Evolutionary conservation across 1,140 invertebrate genomes (phyloP).

Genomic region (Aphis craccivora): DNA sequence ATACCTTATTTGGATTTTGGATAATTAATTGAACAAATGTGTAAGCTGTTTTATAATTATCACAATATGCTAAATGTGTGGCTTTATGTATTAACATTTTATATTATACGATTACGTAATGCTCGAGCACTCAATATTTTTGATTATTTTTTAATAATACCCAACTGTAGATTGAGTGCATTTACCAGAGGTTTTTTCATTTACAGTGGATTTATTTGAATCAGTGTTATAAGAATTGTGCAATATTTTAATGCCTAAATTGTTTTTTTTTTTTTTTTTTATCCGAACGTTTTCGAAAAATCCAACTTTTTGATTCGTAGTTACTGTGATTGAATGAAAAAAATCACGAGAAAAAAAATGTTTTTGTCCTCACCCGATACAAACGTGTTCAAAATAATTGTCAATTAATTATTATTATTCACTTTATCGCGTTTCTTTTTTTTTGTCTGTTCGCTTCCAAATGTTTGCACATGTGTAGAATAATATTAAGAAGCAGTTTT

Average conservation of each 20-base stretch:
- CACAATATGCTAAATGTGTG: background rate
- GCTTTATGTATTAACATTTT: background rate
- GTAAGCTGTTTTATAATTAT: background rate
- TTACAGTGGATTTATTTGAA: background rate
- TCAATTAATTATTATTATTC: slow-evolving; percentile 17
- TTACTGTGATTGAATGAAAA: background rate
- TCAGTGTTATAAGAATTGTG: background rate
- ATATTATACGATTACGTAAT: background rate
- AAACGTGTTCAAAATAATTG: background rate
- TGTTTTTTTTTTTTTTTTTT: slow-evolving; percentile 1
- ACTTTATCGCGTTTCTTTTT: background rate
- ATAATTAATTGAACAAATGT: background rate
- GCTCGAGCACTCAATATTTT: background rate
- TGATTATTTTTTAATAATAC: background rate
- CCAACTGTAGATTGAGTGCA: background rate
- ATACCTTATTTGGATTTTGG: background rate
- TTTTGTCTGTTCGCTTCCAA: background rate
- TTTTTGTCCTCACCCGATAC: background rate
- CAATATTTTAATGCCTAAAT: background rate
- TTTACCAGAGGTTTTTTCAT: background rate
- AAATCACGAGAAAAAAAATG: background rate
- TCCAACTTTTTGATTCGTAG: background rate
- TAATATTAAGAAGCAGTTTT: background rate
- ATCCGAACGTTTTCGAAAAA: background rate
- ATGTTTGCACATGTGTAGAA: background rate